phyloP scores from a whole-genome alignment of 1,140 invertebrate species.

The Drosophila tristis region DNA sequence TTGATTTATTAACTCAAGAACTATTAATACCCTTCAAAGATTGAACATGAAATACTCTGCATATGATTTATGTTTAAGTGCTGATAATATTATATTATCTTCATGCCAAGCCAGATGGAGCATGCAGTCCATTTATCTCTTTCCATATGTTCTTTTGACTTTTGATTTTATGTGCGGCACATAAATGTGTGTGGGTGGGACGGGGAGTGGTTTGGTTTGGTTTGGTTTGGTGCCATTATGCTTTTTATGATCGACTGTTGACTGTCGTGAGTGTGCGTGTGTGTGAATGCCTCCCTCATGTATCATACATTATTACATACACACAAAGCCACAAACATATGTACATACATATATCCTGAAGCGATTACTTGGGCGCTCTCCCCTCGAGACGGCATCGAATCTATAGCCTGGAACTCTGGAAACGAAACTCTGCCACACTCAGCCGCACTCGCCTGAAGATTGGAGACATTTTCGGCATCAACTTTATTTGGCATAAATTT shows the following conservation, averaged over 20 bases:
- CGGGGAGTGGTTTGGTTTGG: too few relatives aligned
- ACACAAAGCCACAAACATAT: too few relatives aligned
- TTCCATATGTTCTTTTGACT: constrained; percentile 16
- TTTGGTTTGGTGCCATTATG: constrained; percentile 5
- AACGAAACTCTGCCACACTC: neutral
- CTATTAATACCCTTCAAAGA: too few relatives aligned
- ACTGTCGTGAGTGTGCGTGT: constrained; percentile 8
- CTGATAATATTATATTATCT: too few relatives aligned
- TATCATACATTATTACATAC: constrained; percentile 2
- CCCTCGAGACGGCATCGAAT: neutral
- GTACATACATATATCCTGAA: neutral
- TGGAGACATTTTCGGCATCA: constrained; percentile 44
- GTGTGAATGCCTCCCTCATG: constrained; percentile 2
- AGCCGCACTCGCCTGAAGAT: constrained; percentile 8
- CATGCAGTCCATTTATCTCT: neutral
- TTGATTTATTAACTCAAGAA: too few relatives aligned
- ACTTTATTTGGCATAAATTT: constrained; percentile 49
- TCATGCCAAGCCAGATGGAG: too few relatives aligned
- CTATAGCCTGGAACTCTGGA: neutral
- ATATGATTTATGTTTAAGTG: too few relatives aligned
- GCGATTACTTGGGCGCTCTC: neutral
- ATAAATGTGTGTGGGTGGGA: constrained; percentile 13
- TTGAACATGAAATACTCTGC: too few relatives aligned
- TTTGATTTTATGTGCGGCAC: constrained; percentile 27
- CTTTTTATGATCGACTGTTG: constrained; percentile 31